Conservation (phyloP, 2,888 invertebrate genomes). For the Aleiodes testaceus region DNA sequence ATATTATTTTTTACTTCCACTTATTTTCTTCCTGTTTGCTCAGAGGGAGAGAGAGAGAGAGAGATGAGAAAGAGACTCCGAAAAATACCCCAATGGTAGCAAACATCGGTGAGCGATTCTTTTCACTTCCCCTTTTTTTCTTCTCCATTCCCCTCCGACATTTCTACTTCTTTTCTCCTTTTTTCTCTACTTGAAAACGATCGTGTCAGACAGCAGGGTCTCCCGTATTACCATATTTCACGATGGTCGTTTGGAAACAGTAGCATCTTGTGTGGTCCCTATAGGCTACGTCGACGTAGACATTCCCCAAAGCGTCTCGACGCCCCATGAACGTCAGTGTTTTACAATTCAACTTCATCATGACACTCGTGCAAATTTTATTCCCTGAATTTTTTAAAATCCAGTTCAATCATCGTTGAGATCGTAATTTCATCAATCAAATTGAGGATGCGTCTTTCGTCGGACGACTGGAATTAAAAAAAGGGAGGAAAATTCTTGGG, state of each 20-base stretch:
- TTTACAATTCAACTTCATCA: conserved; percentile 23
- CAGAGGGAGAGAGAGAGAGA: neutral
- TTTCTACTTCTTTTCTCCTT: conserved; percentile 41
- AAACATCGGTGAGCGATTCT: conserved; percentile 24
- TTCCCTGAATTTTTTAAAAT: conserved; percentile 31
- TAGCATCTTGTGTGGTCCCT: conserved; percentile 50
- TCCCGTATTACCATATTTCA: conserved; percentile 71
- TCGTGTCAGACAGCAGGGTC: conserved; percentile 48
- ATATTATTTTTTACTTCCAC: neutral
- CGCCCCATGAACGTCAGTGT: conserved; percentile 14
- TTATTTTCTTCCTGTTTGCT: no score
- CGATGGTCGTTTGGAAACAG: conserved; percentile 67
- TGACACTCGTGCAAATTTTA: conserved; percentile 27
- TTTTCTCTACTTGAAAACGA: conserved; percentile 32
- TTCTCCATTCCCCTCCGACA: neutral
- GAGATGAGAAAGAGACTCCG: neutral
- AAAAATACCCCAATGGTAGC: neutral
- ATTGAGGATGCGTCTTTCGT: conserved; percentile 20
- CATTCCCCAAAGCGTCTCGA: conserved; percentile 20
- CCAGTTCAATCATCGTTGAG: conserved; percentile 13
- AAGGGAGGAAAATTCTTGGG: neutral
- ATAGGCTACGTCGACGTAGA: conserved; percentile 32
- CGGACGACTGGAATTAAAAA: neutral
- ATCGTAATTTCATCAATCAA: conserved; percentile 62
- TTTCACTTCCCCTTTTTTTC: conserved; percentile 3